A percentile compares a stretch with the other conserved stretches of the same genome.
phyloP scores from a whole-genome alignment of 92 coral and sea anemone genomes.

The Paragorgia papillata region DNA sequence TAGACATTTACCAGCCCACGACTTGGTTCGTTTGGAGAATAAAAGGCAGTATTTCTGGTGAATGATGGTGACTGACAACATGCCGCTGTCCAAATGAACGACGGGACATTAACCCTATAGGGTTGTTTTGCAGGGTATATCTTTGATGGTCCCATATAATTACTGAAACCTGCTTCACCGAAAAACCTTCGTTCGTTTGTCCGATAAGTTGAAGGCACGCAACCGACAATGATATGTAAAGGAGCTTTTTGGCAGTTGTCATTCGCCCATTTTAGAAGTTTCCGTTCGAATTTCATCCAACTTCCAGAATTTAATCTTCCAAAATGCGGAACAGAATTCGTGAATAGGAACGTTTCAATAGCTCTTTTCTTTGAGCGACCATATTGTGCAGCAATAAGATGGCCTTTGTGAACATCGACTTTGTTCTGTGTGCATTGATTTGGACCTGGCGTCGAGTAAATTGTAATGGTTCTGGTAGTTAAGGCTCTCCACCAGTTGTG shows the following conservation, averaged over 20 bases:
- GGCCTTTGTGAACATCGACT: conserved; percentile 46
- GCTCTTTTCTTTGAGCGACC: neutral
- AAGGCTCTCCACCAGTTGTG: conserved; percentile 26
- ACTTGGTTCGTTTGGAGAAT: conserved; percentile 6
- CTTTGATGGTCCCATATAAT: neutral
- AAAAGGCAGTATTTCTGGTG: conserved; percentile 20
- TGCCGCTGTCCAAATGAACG: conserved; percentile 19
- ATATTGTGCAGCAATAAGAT: conserved; percentile 51
- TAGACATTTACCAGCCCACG: no score
- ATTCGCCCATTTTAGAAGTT: conserved; percentile 35
- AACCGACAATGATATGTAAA: conserved; percentile 57
- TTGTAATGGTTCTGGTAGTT: neutral
- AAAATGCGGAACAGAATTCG: conserved; percentile 63
- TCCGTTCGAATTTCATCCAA: conserved; percentile 37
- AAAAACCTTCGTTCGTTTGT: conserved; percentile 36
- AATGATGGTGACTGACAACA: conserved; percentile 6
- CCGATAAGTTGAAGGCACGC: conserved; percentile 51
- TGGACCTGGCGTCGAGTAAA: neutral
- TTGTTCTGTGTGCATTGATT: neutral
- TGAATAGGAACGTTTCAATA: conserved; percentile 51
- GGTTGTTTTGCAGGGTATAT: neutral
- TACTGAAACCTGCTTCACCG: conserved; percentile 58
- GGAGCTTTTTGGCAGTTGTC: conserved; percentile 49
- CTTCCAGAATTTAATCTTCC: conserved; percentile 38
- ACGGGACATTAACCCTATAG: conserved; percentile 10